Evolutionary conservation across 2,797 vertebrate genomes (phyloP).

Genomic region (Valencia hispanica): DNA sequence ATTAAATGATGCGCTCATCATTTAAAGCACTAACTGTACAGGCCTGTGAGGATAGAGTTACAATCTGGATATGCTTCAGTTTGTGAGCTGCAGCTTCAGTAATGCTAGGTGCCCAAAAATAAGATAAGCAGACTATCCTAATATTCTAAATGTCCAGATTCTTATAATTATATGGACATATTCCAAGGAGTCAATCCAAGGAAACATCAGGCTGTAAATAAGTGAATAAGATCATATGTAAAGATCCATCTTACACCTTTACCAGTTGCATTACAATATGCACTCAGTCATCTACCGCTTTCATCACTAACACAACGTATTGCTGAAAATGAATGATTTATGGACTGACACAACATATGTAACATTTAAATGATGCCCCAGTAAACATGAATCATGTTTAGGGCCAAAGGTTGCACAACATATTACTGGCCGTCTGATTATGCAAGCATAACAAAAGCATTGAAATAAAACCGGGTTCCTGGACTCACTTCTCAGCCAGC

Average conservation of each 20-base stretch:
- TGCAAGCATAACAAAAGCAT: not conserved
- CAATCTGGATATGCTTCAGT: not conserved
- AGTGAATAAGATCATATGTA: not conserved
- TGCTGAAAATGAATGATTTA: not conserved
- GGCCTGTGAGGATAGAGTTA: not conserved
- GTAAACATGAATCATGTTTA: not conserved
- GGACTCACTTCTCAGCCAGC: conserved; percentile 93
- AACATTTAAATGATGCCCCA: not conserved
- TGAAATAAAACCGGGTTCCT: not conserved
- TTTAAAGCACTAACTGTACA: not conserved
- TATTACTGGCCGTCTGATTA: not conserved
- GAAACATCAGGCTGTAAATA: not conserved
- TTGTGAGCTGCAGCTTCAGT: not conserved
- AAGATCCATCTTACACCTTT: not conserved
- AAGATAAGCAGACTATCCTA: not conserved
- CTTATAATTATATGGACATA: not conserved
- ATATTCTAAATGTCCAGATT: not conserved
- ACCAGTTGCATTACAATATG: no score
- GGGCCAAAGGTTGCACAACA: not conserved
- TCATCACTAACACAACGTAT: not conserved
- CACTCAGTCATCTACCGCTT: not conserved
- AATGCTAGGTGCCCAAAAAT: not conserved
- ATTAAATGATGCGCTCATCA: not conserved
- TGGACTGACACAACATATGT: not conserved
- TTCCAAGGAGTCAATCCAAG: not conserved